Conservation (phyloP, 2,113 vertebrate species). For the Mastomys natalensis region DNA sequence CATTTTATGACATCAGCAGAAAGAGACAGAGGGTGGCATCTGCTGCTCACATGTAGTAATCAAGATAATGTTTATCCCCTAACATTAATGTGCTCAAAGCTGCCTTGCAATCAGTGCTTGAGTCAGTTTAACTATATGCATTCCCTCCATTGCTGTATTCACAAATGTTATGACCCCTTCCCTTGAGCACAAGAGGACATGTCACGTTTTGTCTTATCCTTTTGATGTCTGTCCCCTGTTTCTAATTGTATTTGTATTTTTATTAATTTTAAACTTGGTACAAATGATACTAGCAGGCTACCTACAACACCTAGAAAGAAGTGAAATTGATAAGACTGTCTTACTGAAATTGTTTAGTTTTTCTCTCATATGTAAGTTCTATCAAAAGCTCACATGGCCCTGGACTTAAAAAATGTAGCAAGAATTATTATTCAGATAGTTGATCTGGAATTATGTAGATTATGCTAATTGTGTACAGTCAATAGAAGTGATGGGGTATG, state of each 20-base stretch:
- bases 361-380: slow-evolving; percentile 64
- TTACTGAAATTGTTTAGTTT: slow-evolving; percentile 31
- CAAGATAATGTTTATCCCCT: slow-evolving; percentile 36
- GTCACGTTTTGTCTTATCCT: neutral
- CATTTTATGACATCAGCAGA: slow-evolving; percentile 5
- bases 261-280: slow-evolving; percentile 43
- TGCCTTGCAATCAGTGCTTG: slow-evolving; percentile 50
- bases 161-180: neutral
- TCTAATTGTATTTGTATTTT: slow-evolving; percentile 56
- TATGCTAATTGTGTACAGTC: slow-evolving; percentile 9
- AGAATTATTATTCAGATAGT: slow-evolving; percentile 48
- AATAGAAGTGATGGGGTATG: neutral
- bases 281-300: slow-evolving; percentile 44
- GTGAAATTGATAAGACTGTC: slow-evolving; percentile 26
- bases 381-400: slow-evolving; percentile 48
- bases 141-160: slow-evolving; percentile 30
- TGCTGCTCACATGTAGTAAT: slow-evolving; percentile 60
- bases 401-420: slow-evolving; percentile 46
- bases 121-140: neutral
- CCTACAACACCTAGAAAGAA: neutral
- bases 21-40: neutral
- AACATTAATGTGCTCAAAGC: neutral
- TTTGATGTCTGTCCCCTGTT: neutral
- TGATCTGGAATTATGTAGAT: neutral
- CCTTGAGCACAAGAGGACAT: neutral